A percentile compares a stretch with the other conserved stretches of the same genome.
These are phyloP conservation scores for Pelvicachromis taeniatus DNA, from an alignment of 2,113 vertebrate genomes.

Conservation along the genomic window DNA sequence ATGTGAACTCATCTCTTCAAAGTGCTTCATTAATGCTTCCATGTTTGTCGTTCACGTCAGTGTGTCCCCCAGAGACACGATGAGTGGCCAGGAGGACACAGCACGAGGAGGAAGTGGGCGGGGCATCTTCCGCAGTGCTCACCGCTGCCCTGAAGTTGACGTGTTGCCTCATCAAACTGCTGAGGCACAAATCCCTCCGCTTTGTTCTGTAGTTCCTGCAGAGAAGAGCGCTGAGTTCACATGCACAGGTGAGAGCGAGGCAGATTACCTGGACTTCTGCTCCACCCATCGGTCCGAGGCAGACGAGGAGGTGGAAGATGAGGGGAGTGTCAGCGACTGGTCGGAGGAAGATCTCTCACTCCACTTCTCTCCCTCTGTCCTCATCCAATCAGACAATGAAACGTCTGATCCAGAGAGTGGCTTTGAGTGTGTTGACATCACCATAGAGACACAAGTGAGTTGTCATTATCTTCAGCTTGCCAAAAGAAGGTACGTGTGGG, in stretches of 20 bases:
- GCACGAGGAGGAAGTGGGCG: constrained; percentile 58
- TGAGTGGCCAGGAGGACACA: constrained; percentile 30
- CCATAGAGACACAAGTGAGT: constrained; percentile 67
- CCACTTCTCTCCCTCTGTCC: constrained; percentile 52
- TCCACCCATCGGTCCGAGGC: constrained; percentile 34
- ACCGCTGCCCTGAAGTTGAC: constrained; percentile 56
- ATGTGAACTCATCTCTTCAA: neutral
- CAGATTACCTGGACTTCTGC: constrained; percentile 63
- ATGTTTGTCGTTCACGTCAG: neutral
- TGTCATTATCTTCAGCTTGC: neutral
- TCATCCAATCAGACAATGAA: constrained; percentile 51
- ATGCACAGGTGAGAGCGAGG: neutral
- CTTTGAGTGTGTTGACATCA: constrained; percentile 79
- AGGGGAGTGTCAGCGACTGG: constrained; percentile 70
- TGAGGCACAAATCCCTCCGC: neutral
- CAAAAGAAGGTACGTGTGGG: no score
- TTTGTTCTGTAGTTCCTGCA: neutral
- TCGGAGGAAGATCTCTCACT: constrained; percentile 58
- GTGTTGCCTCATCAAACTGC: neutral
- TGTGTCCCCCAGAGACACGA: neutral
- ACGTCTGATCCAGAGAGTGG: constrained; percentile 60
- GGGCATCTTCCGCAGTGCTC: constrained; percentile 59
- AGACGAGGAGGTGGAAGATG: constrained; percentile 44
- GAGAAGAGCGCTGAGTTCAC: neutral
- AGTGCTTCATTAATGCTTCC: neutral